A percentile compares a stretch with the other conserved stretches of the same genome.
phyloP scores from a whole-genome alignment of 2,888 invertebrate genomes.

The Gortyna flavago region DNA sequence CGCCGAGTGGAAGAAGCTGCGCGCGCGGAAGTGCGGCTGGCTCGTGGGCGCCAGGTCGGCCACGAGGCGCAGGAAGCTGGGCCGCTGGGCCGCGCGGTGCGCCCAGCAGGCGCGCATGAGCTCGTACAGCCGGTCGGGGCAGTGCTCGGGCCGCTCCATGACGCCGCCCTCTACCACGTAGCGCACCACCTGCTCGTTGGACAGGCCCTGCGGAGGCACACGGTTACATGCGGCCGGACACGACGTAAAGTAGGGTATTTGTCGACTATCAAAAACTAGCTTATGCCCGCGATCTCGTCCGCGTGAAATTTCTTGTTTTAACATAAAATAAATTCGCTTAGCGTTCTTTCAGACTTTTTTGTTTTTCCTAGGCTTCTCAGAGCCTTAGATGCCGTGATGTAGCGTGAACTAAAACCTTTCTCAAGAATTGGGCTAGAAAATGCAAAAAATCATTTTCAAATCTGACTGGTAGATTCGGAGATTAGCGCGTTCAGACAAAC shows the following conservation, averaged over 20 bases:
- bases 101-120: constrained; percentile 98
- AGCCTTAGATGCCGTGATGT: too few species aligned
- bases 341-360: too few species aligned
- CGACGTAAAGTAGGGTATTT: neutral
- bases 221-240: neutral
- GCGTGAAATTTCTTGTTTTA: neutral
- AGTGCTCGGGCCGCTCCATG: constrained; percentile 98
- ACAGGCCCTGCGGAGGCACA: constrained; percentile 91
- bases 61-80: constrained; percentile 95
- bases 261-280: neutral
- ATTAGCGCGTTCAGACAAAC: neutral
- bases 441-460: neutral
- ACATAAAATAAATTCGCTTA: too few species aligned
- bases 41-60: constrained; percentile 92
- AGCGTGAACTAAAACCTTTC: too few species aligned
- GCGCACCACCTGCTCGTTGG: constrained; percentile 97
- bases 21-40: constrained; percentile 90
- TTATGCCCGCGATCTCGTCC: too few species aligned
- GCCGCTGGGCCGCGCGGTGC: constrained; percentile 94
- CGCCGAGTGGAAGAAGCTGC: constrained; percentile 91
- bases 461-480: neutral
- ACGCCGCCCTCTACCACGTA: constrained; percentile 97
- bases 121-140: constrained; percentile 97
- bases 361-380: too few species aligned
- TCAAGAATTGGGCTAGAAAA: neutral